Evolutionary conservation across 2,797 vertebrate species (phyloP).

Genomic region (Microctenopoma lineatum): DNA sequence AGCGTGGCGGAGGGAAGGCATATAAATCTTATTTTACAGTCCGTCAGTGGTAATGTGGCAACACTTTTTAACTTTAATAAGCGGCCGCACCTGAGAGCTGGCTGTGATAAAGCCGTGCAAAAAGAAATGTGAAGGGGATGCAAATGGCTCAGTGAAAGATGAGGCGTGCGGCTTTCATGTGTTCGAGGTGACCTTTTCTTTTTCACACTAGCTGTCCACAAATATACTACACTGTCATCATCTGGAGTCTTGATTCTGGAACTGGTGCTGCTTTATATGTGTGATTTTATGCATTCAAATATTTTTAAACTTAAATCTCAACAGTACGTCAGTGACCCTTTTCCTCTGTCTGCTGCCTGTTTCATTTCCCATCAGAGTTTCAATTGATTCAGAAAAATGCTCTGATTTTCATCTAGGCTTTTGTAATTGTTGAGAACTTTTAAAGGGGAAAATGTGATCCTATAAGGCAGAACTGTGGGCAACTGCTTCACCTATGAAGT

Average conservation of each 20-base stretch:
- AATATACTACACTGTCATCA: neutral
- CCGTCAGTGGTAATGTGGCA: constrained; percentile 75
- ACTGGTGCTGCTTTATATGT: neutral
- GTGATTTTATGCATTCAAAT: too few relatives aligned
- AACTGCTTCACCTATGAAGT: constrained; percentile 24
- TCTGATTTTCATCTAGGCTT: constrained; percentile 1
- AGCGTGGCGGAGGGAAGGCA: constrained; percentile 38
- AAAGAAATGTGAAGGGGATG: constrained; percentile 22
- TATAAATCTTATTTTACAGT: constrained; percentile 80
- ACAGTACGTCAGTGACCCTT: neutral
- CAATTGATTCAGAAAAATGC: neutral
- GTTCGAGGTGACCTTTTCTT: constrained; percentile 38
- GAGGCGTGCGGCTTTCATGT: constrained; percentile 26
- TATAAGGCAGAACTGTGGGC: neutral
- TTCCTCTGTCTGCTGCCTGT: neutral
- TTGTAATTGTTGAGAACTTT: neutral
- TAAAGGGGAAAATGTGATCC: constrained; percentile 42
- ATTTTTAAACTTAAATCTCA: neutral
- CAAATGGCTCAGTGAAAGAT: constrained; percentile 43
- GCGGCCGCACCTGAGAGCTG: constrained; percentile 47
- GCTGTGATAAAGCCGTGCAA: constrained; percentile 46
- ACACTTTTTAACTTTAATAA: constrained; percentile 73
- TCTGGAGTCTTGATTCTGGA: neutral
- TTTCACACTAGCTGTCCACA: neutral
- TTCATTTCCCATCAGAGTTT: neutral